Percentiles rank a stretch among this genome's conserved stretches.
These are phyloP conservation scores for Heliconius congener DNA, from an alignment of 1,140 invertebrate genomes.

Conservation along the genomic window DNA sequence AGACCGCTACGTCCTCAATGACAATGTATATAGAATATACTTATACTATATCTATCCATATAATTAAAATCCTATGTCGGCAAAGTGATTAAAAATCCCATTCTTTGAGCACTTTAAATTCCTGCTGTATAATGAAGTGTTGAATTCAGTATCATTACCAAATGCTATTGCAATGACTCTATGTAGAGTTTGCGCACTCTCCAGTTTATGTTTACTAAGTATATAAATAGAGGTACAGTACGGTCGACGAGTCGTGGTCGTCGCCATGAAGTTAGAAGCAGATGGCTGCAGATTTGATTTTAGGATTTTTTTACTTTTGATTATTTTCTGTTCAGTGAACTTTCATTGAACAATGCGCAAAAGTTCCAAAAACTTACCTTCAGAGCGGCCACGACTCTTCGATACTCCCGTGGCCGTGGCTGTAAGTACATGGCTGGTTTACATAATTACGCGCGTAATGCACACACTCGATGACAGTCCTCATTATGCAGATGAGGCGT, in stretches of 20 bases:
- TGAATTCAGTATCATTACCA: background rate
- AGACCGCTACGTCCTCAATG: too few species aligned
- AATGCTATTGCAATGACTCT: background rate
- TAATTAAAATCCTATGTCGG: too few species aligned
- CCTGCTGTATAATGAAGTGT: background rate
- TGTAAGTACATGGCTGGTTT: conserved; percentile 10
- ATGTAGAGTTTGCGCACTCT: background rate
- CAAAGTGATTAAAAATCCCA: background rate
- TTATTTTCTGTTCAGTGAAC: too few species aligned
- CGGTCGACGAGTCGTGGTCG: too few species aligned
- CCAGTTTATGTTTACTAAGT: background rate
- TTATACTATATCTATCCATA: too few species aligned
- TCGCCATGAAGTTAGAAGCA: too few species aligned
- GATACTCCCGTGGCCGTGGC: background rate
- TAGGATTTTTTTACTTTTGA: too few species aligned
- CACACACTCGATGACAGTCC: conserved; percentile 33
- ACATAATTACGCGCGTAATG: conserved; percentile 27
- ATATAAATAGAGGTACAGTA: background rate
- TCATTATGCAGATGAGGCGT: conserved; percentile 37
- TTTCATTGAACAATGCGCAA: too few species aligned
- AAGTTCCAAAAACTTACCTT: too few species aligned
- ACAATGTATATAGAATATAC: too few species aligned
- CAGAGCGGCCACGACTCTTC: too few species aligned
- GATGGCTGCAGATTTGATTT: too few species aligned
- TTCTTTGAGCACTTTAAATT: background rate